Evolutionary conservation across 2,113 vertebrate genomes (phyloP), one percentile per base, ranked within the genome.

Genomic region (Rhizomys pruinosus): DNA sequence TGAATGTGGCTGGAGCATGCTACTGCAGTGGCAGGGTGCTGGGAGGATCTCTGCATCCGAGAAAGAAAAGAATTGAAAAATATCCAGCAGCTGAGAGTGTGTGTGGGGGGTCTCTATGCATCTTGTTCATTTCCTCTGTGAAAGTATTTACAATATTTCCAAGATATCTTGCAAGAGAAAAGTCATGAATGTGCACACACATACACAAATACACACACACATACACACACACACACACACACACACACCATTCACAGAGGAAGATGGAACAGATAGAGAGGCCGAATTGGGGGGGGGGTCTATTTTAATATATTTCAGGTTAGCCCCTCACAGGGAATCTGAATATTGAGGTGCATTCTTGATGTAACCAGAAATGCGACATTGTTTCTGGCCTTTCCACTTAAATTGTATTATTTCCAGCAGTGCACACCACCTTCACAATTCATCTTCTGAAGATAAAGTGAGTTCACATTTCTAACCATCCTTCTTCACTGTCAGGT

Each of bases 401-500:
- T 25, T 92, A 93, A 92, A 80, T 90, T 68, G 44, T 92, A 68
- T 63, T 93, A 96, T 93, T 97, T 97, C 78, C 69, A 97, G 96
- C 81, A 92, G 95, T 29, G 29, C 78, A 92, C 95, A 88, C 89
- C 27, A 0, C 89, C 90, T 94, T 71, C 90, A 95, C 96, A 96
- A 80, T 94, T 96, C 90, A 97, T 97, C 97, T 93, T 95, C 55
- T 52, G 37, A 57, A 92, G 74, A 84, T 59, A 84, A 93, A 88
- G 89, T n/a, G 47, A 37, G 76, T 77, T 93, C 84, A 20, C 81
- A 0, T 98, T 97, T 96, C 80, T 92, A 95, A 95, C 93, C 95
- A 96, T 97, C 92, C 93, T 98, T 95, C 95, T 68, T 93, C 97
- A 96, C 32, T 89, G 95, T 96, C 87, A 92, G 97, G 78, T 47